Evolutionary conservation across 2,888 invertebrate genomes (phyloP).

Genomic region (Zygaena filipendulae): DNA sequence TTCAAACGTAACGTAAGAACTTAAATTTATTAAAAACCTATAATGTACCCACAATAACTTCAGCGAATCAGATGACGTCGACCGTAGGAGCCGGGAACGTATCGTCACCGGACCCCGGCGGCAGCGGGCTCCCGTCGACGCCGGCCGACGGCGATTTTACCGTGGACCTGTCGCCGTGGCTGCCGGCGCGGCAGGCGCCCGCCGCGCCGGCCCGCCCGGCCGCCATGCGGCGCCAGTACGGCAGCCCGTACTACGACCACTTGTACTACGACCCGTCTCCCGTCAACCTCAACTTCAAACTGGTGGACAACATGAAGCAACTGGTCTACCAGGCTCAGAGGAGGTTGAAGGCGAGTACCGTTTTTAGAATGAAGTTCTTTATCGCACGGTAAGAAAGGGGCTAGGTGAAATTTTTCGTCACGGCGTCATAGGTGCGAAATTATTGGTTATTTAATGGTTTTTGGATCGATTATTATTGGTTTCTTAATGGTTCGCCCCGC

Average conservation of each 20-base stretch:
- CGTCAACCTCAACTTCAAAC: constrained; percentile 8
- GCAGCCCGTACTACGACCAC: constrained; percentile 6
- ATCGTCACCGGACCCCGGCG: constrained; percentile 9
- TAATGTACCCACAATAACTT: too few relatives aligned
- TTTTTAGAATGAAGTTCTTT: too few relatives aligned
- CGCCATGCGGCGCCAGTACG: constrained; percentile 9
- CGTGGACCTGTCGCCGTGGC: constrained; percentile 5
- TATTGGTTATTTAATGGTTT: too few relatives aligned
- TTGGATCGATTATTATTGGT: too few relatives aligned
- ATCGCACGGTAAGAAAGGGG: too few relatives aligned
- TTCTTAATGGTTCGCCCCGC: too few relatives aligned
- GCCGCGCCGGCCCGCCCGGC: constrained; percentile 8
- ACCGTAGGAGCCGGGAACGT: constrained; percentile 11
- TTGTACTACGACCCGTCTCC: constrained; percentile 4
- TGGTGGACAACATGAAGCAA: constrained; percentile 25
- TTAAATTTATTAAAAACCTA: too few relatives aligned
- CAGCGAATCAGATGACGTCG: too few relatives aligned
- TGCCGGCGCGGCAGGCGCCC: constrained; percentile 5
- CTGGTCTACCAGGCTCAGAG: constrained; percentile 23
- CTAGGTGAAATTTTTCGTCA: too few relatives aligned
- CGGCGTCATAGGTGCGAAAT: too few relatives aligned
- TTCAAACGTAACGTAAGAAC: too few relatives aligned
- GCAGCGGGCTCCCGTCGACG: constrained; percentile 13
- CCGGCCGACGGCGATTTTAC: constrained; percentile 1
- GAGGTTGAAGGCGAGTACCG: constrained; percentile 18